These are phyloP conservation scores for Rhea pennata DNA, from an alignment of 2,113 vertebrate genomes.

Conservation along the genomic window DNA sequence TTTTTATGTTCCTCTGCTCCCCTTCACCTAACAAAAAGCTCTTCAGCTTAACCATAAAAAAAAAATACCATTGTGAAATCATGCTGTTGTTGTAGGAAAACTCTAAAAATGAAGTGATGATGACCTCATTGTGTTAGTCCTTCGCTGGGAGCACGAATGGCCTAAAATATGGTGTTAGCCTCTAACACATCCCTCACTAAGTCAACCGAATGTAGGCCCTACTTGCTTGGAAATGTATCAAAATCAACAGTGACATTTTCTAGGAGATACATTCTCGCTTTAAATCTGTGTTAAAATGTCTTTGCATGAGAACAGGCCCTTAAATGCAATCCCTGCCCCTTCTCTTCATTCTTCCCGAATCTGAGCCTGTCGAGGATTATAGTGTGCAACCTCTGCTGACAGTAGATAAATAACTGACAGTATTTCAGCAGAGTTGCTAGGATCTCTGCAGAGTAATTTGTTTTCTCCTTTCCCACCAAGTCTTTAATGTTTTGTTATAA, in stretches of 20 bases:
- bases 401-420: conserved; percentile 73
- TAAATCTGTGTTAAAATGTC: conserved; percentile 67
- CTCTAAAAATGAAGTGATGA: conserved; percentile 27
- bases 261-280: conserved; percentile 51
- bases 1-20: neutral
- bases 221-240: conserved; percentile 20
- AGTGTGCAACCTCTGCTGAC: conserved; percentile 65
- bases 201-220: conserved; percentile 32
- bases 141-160: neutral
- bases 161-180: conserved; percentile 33
- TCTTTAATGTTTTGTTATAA: conserved; percentile 72
- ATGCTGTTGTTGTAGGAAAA: conserved; percentile 15
- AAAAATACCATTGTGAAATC: conserved; percentile 39
- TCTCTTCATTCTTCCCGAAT: conserved; percentile 33
- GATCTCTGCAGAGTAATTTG: conserved; percentile 72
- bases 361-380: conserved; percentile 56
- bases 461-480: conserved; percentile 68
- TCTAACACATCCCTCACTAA: conserved; percentile 35
- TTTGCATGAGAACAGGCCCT: conserved; percentile 60
- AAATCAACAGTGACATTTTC: conserved; percentile 57
- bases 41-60: conserved; percentile 43
- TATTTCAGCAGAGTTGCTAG: conserved; percentile 67
- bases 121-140: conserved; percentile 38
- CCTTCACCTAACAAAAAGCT: conserved; percentile 51
- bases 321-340: conserved; percentile 33